These are phyloP conservation scores for Oncorhynchus mykiss DNA, from an alignment of 2,113 vertebrate genomes.

Conservation along the genomic window DNA sequence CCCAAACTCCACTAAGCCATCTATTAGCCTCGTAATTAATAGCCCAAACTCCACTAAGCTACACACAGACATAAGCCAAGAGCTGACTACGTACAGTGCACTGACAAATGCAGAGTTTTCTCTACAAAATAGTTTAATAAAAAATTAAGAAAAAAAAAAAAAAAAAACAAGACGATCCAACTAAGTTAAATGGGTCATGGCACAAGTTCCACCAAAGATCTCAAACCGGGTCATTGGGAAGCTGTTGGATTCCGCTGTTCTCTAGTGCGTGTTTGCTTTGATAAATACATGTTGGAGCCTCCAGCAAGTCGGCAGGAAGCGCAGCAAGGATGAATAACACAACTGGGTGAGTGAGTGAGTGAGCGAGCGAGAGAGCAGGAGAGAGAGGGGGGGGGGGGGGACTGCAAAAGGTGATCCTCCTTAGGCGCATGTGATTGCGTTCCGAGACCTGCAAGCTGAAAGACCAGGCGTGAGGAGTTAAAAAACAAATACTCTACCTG, in stretches of 20 bases:
- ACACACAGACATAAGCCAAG: background rate
- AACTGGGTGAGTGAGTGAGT: background rate
- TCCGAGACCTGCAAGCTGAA: constrained; percentile 49
- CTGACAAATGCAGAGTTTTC: too few species aligned
- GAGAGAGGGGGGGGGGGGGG: constrained; percentile 16
- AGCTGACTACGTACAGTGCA: background rate
- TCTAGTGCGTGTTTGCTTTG: background rate
- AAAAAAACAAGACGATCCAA: too few species aligned
- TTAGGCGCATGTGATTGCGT: constrained; percentile 31
- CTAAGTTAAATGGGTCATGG: too few species aligned
- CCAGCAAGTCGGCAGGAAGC: constrained; percentile 34
- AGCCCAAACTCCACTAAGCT: too few species aligned
- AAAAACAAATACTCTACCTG: constrained; percentile 38
- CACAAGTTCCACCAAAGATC: too few species aligned
- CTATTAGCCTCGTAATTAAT: too few species aligned
- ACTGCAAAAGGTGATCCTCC: constrained; percentile 63
- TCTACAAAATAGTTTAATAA: too few species aligned
- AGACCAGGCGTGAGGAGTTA: constrained; percentile 34
- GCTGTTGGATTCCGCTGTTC: too few species aligned
- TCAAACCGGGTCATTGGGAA: too few species aligned
- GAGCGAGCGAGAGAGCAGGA: constrained; percentile 4
- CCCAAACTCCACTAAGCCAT: too few species aligned
- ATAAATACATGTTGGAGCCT: background rate
- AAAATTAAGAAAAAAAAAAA: too few species aligned
- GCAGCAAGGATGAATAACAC: constrained; percentile 35